A percentile compares a stretch with the other conserved stretches of the same genome.
Evolutionary conservation across 1,140 invertebrate species (phyloP).

Genomic region (Tetramorium alpestre): DNA sequence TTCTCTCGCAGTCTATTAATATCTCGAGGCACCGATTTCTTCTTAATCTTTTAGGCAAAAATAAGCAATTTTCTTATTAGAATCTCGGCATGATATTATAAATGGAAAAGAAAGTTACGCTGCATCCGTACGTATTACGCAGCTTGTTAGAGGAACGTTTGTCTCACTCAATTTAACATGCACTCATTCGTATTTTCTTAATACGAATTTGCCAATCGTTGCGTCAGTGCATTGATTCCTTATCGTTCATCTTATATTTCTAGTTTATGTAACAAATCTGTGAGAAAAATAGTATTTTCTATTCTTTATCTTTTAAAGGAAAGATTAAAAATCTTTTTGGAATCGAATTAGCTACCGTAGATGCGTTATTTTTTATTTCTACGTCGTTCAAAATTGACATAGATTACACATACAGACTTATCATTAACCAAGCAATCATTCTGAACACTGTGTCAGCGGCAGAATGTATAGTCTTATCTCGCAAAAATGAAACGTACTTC

Average conservation of each 20-base stretch:
- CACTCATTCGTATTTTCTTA: conserved; percentile 48
- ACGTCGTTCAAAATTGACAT: not conserved
- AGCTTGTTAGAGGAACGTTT: conserved; percentile 19
- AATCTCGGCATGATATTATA: not conserved
- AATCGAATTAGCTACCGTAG: not conserved
- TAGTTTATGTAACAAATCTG: not conserved
- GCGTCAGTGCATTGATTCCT: conserved; percentile 1
- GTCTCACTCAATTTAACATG: conserved; percentile 50
- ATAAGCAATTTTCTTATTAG: not conserved
- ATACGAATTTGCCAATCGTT: not conserved
- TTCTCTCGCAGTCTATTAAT: not conserved
- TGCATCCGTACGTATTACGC: conserved; percentile 52
- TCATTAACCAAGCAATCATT: not conserved
- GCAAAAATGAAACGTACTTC: conserved; percentile 37
- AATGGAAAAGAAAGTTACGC: conserved; percentile 18
- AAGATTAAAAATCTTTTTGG: not conserved
- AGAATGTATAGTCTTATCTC: conserved; percentile 10
- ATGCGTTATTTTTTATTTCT: not conserved
- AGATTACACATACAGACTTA: conserved; percentile 22
- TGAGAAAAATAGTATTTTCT: not conserved
- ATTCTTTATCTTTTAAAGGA: not conserved
- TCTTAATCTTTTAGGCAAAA: not conserved
- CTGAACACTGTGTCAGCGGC: not conserved
- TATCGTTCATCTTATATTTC: conserved; percentile 1
- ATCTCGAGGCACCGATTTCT: not conserved